These are phyloP conservation scores for Syritta pipiens DNA, from an alignment of 2,888 invertebrate genomes.

Conservation along the genomic window DNA sequence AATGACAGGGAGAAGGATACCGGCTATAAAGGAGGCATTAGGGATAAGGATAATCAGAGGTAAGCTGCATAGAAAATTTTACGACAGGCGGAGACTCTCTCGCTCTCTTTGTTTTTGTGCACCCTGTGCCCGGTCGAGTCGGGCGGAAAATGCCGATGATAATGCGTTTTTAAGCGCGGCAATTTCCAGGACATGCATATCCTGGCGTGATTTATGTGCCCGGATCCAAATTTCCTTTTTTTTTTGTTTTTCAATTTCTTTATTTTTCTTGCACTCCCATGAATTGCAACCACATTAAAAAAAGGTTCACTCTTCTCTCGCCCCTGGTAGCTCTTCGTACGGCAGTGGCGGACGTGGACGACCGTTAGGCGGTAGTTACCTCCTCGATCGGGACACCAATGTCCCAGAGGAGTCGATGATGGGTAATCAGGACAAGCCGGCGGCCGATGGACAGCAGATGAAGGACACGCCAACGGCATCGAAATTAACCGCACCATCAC, in stretches of 20 bases:
- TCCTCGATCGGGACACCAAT: slow-evolving; percentile 77
- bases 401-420: slow-evolving; percentile 58
- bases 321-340: slow-evolving; percentile 79
- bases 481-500: no score
- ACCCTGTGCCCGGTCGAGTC: not conserved
- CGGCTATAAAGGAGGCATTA: slow-evolving; percentile 68
- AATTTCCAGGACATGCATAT: no score
- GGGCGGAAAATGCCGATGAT: slow-evolving; percentile 21
- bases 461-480: slow-evolving; percentile 56
- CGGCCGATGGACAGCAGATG: slow-evolving; percentile 37
- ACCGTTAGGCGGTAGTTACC: slow-evolving; percentile 78
- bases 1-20: slow-evolving; percentile 71
- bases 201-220: slow-evolving; percentile 30
- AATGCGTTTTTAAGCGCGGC: slow-evolving; percentile 46
- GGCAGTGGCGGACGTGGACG: slow-evolving; percentile 75
- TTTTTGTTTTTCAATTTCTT: not conserved
- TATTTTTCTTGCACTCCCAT: slow-evolving; percentile 1
- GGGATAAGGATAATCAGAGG: slow-evolving; percentile 74
- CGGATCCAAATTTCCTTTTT: not conserved
- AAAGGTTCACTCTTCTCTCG: slow-evolving; percentile 78
- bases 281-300: slow-evolving; percentile 74
- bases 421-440: slow-evolving; percentile 55
- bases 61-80: slow-evolving; percentile 73
- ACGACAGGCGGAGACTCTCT: slow-evolving; percentile 53
- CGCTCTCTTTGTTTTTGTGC: slow-evolving; percentile 11